Base-by-base conservation (phyloP, 2,113 vertebrate species). In the Urocitellus parryii region DNA sequence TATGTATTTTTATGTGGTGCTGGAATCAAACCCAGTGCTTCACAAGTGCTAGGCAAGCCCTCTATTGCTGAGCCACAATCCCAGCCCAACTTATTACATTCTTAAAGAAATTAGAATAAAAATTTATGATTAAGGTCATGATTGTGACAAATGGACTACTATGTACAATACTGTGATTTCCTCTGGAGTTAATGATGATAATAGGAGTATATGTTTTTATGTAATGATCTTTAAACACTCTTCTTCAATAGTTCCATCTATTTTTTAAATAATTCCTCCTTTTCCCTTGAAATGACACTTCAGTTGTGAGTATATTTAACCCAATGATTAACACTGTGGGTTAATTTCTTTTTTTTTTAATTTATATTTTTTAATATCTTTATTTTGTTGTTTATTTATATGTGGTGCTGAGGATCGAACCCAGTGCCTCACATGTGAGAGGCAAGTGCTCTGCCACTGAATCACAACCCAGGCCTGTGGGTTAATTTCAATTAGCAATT, bases 91-190 rank as follows among this genome's bases (percentile, higher is more conserved):
- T 70, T 87, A 85, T 67, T 89, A 95, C 56, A 88, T 94, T 27
- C 78, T 93, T 87, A 83, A 97, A 81, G 89, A 97, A 4, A 96
- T 25, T 4, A 73, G 14, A 88, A 39, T 93, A 72, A 67, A 85
- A 72, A 74, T 67, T 78, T 90, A 87, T 56, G 8, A 91, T 39
- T 42, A 37, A 96, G 29, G 53, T 82, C 74, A 95, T 84, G 12
- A 48, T 1, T 74, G n/a, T 53, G 45, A 86, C 45, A 86, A 18
- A 93, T 24, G 25, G 81, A 51, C 9, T 77, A 88, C 67, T 45
- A 68, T 18, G 88, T 67, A 80, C 2, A 77, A 89, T 24, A 91
- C 0, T 72, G 5, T 83, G 74, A 93, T 53, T 88, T 61, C 5
- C 53, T 89, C 20, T 27, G 24, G 76, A 90, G 32, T 91, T 84